Evolutionary conservation across 2,113 vertebrate species (phyloP).

Genomic region (Phoenicopterus ruber): DNA sequence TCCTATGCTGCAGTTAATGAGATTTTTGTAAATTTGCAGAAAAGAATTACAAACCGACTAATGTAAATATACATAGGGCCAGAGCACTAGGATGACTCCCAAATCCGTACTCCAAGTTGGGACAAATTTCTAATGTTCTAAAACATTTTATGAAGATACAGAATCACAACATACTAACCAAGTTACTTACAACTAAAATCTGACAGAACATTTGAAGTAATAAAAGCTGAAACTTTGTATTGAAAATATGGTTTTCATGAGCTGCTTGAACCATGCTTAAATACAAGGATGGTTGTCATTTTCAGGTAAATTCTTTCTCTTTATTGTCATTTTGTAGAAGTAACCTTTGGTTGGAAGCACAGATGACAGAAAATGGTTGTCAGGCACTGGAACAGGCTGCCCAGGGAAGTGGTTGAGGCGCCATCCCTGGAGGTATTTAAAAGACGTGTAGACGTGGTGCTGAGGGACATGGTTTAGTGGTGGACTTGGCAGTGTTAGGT

Average conservation of each 20-base stretch:
- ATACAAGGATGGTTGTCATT: background rate
- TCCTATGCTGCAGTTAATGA: background rate
- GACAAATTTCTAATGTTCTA: background rate
- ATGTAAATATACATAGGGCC: background rate
- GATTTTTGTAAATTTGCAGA: background rate
- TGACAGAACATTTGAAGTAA: background rate
- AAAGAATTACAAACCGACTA: background rate
- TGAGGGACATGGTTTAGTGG: no score
- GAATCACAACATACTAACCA: background rate
- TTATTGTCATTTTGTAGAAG: background rate
- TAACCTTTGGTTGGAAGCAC: background rate
- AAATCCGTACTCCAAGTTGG: background rate
- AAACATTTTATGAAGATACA: background rate
- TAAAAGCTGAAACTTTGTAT: background rate
- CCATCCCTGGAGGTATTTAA: no score
- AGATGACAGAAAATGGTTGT: background rate
- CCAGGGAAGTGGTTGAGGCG: no score
- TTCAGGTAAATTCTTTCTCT: slow-evolving; percentile 14
- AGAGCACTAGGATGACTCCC: background rate
- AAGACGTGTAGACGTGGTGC: no score
- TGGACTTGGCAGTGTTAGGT: no score
- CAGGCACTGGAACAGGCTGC: no score
- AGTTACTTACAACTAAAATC: background rate
- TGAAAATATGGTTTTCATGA: background rate
- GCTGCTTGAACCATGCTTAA: background rate